These are phyloP conservation scores for Triplophysa tibetana DNA, from an alignment of 2,113 vertebrate species.

Conservation along the genomic window DNA sequence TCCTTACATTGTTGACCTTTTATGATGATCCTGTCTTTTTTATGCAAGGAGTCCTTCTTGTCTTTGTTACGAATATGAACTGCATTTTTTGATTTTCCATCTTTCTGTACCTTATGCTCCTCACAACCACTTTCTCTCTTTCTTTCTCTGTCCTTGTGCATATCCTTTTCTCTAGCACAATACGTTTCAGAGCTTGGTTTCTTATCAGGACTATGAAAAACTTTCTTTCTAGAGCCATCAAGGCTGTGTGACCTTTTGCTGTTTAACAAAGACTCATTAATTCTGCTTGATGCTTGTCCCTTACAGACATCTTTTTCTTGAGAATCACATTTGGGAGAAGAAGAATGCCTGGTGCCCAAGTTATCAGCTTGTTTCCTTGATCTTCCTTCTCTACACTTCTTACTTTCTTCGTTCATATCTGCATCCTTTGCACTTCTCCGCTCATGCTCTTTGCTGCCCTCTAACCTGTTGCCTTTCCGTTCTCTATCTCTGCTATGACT, in stretches of 20 bases:
- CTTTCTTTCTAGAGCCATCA: constrained; percentile 72
- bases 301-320: constrained; percentile 11
- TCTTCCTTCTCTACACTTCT: constrained; percentile 55
- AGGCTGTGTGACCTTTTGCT: constrained; percentile 66
- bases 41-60: neutral
- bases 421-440: constrained; percentile 58
- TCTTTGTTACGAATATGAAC: neutral
- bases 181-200: neutral
- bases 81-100: constrained; percentile 26
- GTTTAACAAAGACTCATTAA: neutral
- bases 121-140: constrained; percentile 34
- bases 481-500: constrained; percentile 33
- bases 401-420: constrained; percentile 59
- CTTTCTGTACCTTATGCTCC: neutral
- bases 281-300: constrained; percentile 36
- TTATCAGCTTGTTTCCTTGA: constrained; percentile 12
- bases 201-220: constrained; percentile 3
- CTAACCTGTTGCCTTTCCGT: constrained; percentile 40
- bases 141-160: constrained; percentile 60
- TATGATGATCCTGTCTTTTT: neutral
- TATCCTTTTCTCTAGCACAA: constrained; percentile 4
- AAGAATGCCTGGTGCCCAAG: constrained; percentile 8
- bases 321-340: constrained; percentile 1
- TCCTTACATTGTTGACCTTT: constrained; percentile 14
- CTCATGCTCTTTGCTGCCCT: constrained; percentile 65